Percentiles rank a stretch among this genome's conserved stretches.
Evolutionary conservation across 2,888 invertebrate species (phyloP).

Genomic region (Scaeva pyrastri): DNA sequence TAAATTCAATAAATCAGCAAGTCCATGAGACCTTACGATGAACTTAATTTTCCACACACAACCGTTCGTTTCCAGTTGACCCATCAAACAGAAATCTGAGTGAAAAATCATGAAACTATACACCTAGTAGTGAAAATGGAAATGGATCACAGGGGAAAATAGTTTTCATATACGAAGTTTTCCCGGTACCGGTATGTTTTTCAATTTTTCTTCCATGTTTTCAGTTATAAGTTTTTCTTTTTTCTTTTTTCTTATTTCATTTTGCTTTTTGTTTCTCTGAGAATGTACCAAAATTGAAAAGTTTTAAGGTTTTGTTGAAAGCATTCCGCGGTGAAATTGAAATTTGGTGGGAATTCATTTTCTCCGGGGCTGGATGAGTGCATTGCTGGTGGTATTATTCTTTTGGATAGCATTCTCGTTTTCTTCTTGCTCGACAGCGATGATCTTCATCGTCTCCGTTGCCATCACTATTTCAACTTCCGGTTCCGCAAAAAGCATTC

Average conservation of each 20-base stretch:
- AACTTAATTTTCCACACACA: background rate
- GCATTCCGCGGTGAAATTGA: conserved; percentile 76
- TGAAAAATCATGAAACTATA: conserved; percentile 59
- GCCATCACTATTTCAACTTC: conserved; percentile 37
- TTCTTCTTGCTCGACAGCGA: conserved; percentile 6
- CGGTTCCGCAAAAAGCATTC: conserved; percentile 19
- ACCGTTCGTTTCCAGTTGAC: background rate
- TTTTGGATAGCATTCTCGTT: background rate
- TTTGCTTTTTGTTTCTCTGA: background rate
- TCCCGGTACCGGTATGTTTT: conserved; percentile 38
- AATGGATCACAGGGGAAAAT: conserved; percentile 64
- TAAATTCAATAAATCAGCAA: background rate
- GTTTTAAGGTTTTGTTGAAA: conserved; percentile 69
- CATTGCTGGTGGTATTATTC: conserved; percentile 11
- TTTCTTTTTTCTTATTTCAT: background rate
- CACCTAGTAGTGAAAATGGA: conserved; percentile 45
- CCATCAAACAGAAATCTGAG: conserved; percentile 53
- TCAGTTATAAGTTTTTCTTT: too few relatives aligned
- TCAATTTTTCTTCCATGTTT: conserved; percentile 16
- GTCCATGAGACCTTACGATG: background rate
- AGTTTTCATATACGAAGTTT: conserved; percentile 64
- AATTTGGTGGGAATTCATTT: conserved; percentile 71
- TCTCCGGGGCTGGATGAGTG: conserved; percentile 27
- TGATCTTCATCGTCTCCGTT: conserved; percentile 68
- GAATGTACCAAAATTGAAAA: conserved; percentile 53